Base-by-base conservation (phyloP, 2,888 invertebrate genomes). In the Stomorhina lunata region DNA sequence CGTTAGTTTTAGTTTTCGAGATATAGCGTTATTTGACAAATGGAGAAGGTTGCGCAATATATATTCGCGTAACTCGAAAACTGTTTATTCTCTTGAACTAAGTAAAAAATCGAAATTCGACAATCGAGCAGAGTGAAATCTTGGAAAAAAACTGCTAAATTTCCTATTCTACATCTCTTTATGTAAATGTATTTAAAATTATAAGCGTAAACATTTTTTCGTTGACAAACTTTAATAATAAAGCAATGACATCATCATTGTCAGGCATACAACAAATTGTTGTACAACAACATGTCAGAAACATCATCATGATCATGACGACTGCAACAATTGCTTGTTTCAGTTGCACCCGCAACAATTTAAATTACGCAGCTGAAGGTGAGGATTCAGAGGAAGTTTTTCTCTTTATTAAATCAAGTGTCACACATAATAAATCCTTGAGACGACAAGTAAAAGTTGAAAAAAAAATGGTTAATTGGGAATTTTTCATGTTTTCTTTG, bases 191-290 rank as follows among this genome's bases (percentile, higher is more conserved):
- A n/a, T n/a, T n/a, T n/a, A n/a, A n/a, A n/a, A n/a, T n/a, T n/a
- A n/a, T n/a, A n/a, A n/a, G n/a, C n/a, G n/a, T n/a, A n/a, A n/a
- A n/a, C n/a, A n/a, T n/a, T n/a, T n/a, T n/a, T n/a, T n/a, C n/a
- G n/a, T n/a, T n/a, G n/a, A n/a, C n/a, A n/a, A n/a, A n/a, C n/a
- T n/a, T n/a, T n/a, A 80, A 65, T 48, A 73, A 66, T 61, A 29
- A 77, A 55, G 43, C 37, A 17, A 81, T 81, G 81, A 78, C 81
- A 78, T 81, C 81, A 81, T 77, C 50, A 4, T 17, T 32, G 20
- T 34, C 66, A 69, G 32, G 27, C 29, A 20, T 15, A 17, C 5
- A 43, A 57, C 25, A 66, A 48, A 27, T 57, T 57, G n/a, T n/a
- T n/a, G 29, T 37, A 34, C 22, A 69, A 17, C n/a, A 50, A 6